phyloP scores from a whole-genome alignment of 64 coral and sea anemone species.

The Montipora efflorescens region DNA sequence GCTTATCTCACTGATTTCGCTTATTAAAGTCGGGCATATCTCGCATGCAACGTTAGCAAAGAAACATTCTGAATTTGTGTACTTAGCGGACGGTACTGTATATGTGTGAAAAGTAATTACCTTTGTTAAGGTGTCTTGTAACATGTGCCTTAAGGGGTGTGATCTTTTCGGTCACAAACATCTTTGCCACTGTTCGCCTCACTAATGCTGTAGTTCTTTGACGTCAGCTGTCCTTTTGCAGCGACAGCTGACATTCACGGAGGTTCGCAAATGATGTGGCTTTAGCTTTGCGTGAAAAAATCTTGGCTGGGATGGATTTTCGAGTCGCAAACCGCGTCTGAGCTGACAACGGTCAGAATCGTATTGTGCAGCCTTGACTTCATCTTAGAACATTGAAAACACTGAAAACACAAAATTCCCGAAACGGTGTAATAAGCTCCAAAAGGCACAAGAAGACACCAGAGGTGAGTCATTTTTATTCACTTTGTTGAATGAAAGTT shows the following conservation, averaged over 20 bases:
- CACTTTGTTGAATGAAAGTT: too few species aligned
- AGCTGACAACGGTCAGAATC: too few species aligned
- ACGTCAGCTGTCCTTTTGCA: not conserved
- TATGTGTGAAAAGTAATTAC: not conserved
- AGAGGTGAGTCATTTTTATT: too few species aligned
- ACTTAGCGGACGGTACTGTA: not conserved
- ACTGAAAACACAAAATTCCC: too few species aligned
- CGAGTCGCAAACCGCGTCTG: too few species aligned
- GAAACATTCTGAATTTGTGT: not conserved
- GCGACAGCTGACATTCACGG: not conserved
- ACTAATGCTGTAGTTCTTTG: constrained; percentile 43
- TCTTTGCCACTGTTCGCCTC: constrained; percentile 57
- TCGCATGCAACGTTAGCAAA: not conserved
- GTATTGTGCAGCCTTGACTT: too few species aligned
- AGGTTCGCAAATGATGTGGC: too few species aligned
- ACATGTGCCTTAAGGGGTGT: constrained; percentile 18
- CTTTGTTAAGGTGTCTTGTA: constrained; percentile 47
- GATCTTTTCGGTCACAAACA: constrained; percentile 27
- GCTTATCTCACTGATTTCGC: not conserved
- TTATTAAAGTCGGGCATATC: not conserved
- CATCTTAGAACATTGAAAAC: too few species aligned
- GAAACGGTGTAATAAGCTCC: too few species aligned
- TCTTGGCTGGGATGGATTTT: too few species aligned
- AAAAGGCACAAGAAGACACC: too few species aligned
- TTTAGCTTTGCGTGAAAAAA: too few species aligned